Percentiles rank a stretch among this genome's conserved stretches.
Evolutionary conservation across 2,888 invertebrate genomes (phyloP).

Genomic region (Scrobipalpa atriplicella): DNA sequence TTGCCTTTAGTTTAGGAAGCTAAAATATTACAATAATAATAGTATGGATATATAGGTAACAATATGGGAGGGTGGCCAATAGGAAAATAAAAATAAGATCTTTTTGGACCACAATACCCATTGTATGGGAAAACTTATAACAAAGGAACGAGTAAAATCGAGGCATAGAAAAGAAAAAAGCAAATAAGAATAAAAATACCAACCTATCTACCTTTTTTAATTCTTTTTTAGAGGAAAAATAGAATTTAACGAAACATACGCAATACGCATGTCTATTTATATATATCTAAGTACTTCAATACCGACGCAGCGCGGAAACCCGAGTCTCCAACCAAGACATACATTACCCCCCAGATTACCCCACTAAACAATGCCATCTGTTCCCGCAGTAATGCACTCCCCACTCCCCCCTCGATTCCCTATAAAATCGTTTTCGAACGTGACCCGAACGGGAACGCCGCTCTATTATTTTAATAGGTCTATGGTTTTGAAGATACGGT

Average conservation of each 20-base stretch:
- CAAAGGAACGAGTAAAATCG: no score
- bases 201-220: no score
- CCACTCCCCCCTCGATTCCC: constrained; percentile 40
- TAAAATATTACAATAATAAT: no score
- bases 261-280: not conserved
- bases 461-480: constrained; percentile 30
- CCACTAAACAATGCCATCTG: constrained; percentile 49
- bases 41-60: no score
- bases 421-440: constrained; percentile 33
- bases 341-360: constrained; percentile 16
- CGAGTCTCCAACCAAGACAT: constrained; percentile 15
- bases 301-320: constrained; percentile 1
- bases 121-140: no score
- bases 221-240: no score
- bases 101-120: no score
- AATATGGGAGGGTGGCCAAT: no score
- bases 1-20: no score
- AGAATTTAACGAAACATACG: not conserved
- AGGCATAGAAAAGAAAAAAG: no score
- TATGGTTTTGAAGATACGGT: not conserved
- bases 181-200: no score
- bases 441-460: constrained; percentile 29
- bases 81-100: no score
- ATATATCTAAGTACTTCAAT: not conserved
- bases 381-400: constrained; percentile 52